phyloP scores from a whole-genome alignment of 1,140 invertebrate genomes.

The Nautilus pompilius region DNA sequence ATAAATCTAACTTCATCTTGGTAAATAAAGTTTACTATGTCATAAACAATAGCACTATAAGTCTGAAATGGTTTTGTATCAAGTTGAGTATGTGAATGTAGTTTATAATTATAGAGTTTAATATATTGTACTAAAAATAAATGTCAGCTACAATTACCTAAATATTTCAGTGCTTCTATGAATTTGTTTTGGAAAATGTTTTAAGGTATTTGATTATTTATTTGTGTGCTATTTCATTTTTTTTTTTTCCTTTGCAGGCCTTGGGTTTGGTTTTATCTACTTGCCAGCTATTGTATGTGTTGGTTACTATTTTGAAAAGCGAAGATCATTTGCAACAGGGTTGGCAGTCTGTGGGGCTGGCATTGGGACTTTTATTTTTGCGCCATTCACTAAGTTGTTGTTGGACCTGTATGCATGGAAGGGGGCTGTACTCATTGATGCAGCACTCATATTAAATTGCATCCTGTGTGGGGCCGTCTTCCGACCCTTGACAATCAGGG shows the following conservation, averaged over 20 bases:
- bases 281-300: conserved; percentile 90
- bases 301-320: conserved; percentile 90
- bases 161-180: too few relatives aligned
- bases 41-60: too few relatives aligned
- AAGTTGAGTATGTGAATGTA: too few relatives aligned
- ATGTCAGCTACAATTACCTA: too few relatives aligned
- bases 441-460: conserved; percentile 75
- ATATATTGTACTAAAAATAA: too few relatives aligned
- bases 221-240: background rate
- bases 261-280: conserved; percentile 86
- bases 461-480: conserved; percentile 75
- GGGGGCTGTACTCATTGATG: conserved; percentile 72
- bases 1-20: too few relatives aligned
- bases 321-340: conserved; percentile 83
- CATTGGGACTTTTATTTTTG: conserved; percentile 49
- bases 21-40: too few relatives aligned
- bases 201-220: too few relatives aligned
- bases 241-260: conserved; percentile 60
- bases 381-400: conserved; percentile 38
- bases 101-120: too few relatives aligned
- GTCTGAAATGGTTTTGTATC: too few relatives aligned
- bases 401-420: conserved; percentile 43
- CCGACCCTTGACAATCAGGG: conserved; percentile 63
- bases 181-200: too few relatives aligned
- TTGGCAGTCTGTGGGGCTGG: conserved; percentile 64